A percentile compares a stretch with the other conserved stretches of the same genome.
Evolutionary conservation across 1,140 invertebrate species (phyloP).

Genomic region (Lineus longissimus): DNA sequence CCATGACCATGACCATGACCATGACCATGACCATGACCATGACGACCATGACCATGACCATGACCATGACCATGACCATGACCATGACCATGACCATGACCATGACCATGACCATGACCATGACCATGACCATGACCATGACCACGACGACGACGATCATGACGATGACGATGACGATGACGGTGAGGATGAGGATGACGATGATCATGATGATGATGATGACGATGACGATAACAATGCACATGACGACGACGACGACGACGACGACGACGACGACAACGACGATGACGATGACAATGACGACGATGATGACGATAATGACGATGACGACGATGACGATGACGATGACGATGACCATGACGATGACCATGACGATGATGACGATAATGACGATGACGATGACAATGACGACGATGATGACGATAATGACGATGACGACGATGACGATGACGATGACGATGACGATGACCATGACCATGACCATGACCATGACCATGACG

Average conservation of each 20-base stretch:
- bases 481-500: too few species aligned
- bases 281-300: not conserved
- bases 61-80: too few species aligned
- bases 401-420: slow-evolving; percentile 2
- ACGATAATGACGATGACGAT: slow-evolving; percentile 3
- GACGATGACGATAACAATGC: not conserved
- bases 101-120: too few species aligned
- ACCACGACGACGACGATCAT: not conserved
- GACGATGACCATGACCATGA: too few species aligned
- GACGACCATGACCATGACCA: too few species aligned
- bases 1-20: too few species aligned
- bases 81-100: too few species aligned
- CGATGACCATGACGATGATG: slow-evolving; percentile 1
- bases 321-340: slow-evolving; percentile 1
- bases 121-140: too few species aligned
- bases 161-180: too few species aligned
- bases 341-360: slow-evolving; percentile 1
- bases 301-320: slow-evolving; percentile 1
- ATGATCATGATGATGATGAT: slow-evolving; percentile 1
- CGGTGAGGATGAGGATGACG: too few species aligned
- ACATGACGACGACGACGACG: too few species aligned
- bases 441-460: slow-evolving; percentile 2
- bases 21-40: too few species aligned
- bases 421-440: slow-evolving; percentile 2
- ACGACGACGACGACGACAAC: not conserved